Evolutionary conservation across 2,113 vertebrate species (phyloP), one percentile per base, ranked within the genome.

Genomic region (Dicentrarchus labrax): DNA sequence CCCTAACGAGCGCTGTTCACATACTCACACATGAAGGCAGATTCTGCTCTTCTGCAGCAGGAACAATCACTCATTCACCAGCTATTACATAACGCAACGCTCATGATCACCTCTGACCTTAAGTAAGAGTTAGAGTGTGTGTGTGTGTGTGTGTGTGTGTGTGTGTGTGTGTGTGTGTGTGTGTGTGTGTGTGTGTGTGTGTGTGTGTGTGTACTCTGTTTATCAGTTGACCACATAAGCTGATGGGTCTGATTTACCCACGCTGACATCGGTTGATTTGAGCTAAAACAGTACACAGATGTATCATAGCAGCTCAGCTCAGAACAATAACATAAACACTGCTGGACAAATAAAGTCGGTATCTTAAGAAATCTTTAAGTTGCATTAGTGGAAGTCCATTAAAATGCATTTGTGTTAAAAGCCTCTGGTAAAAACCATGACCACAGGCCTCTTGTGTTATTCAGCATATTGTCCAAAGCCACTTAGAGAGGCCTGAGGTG

Each of bases 11-110:
- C 15, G 2, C 13, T 0, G 78, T 70, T 90, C 65, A 72, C 88
- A 72, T 43, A 60, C 50, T 45, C 19, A 9, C 65, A 60, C 67
- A 74, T 41, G 17, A 53, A 72, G 76, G 50, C 13, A 48, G 60
- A 54, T 48, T 59, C 19, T 53, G 1, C 48, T 38, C 11, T 4
- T 1, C 70, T 0, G 1, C 71, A 15, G 69, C 62, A 22, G 12
- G 4, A 70, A 87, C 88, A 88, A 87, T 76, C 68, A 53, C 68
- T 76, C 72, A 81, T 87, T 90, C 81, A 90, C 43, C 43, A 17
- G 45, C 50, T 2, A 3, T 91, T 87, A 80, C 59, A 36, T 88
- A 88, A 91, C 71, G 9, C 30, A 16, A 50, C 21, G 0, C 47
- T 59, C 50, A 62, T 36, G 11, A 36, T 9, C 22, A 83, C 76